Evolutionary conservation across 2,888 invertebrate species (phyloP), one percentile per base, ranked within the genome.

Genomic region (Leucania comma): DNA sequence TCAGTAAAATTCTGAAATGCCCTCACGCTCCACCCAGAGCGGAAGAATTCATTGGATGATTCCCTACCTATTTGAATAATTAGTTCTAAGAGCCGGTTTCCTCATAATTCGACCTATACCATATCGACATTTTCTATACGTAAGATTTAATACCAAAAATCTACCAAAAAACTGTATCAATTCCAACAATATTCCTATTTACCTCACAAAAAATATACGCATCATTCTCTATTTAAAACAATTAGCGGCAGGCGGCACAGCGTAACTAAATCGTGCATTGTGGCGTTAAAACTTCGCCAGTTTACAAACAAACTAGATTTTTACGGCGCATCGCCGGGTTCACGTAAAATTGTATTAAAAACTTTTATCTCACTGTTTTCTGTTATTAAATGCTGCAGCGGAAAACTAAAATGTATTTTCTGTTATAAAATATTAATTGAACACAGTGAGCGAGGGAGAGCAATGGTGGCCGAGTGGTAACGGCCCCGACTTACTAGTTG

Each of bases 311-410:
- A 56, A 71, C 42, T 5, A 51, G 63, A 68, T 73, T 78, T 82
- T 84, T 80, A 84, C 69, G 79, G 73, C 54, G 50, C 53, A 29
- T 68, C 72, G 68, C 54, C 68, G 29, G 22, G 65, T 62, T 57
- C 60, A 9, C 58, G 67, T 73, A 64, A 68, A 78, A 70, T 75
- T 60, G 65, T 59, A 73, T 84, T 84, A 78, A 81, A 82, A 84
- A 84, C 51, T 81, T 78, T 69, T 0, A 60, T 48, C 54, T 56
- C 17, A 38, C 32, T 58, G 60, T 67, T 67, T 68, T 72, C 51
- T 42, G 10, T 12, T n/a, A 68, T 48, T 75, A 51, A 65, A 68
- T 80, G 17, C 24, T 51, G 20, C 24, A 26, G 42, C 12, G 42
- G 38, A 22, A 24, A 42, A 58, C 26, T 58, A 20, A 59, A 56